Percentiles rank a stretch among this genome's conserved stretches.
phyloP scores from a whole-genome alignment of 2,797 vertebrate genomes.

The Melanotaenia maccullochi region DNA sequence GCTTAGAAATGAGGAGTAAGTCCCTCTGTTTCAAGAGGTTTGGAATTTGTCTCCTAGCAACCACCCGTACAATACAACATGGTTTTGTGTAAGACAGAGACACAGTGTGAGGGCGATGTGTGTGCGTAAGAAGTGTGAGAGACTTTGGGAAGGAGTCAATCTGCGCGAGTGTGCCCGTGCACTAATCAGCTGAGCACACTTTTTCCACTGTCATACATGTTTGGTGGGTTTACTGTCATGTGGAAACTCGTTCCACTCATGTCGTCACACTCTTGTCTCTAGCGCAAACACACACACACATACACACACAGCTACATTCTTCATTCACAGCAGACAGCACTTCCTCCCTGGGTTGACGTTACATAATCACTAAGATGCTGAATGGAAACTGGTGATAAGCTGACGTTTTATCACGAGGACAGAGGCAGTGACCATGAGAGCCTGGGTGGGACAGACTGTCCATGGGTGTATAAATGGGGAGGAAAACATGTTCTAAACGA shows the following conservation, averaged over 20 bases:
- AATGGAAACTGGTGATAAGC: conserved; percentile 80
- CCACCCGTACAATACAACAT: conserved; percentile 77
- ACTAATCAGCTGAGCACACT: conserved; percentile 78
- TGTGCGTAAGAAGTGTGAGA: conserved; percentile 45
- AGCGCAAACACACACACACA: conserved; percentile 32
- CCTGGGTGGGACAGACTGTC: conserved; percentile 53
- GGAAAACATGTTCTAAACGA: conserved; percentile 34
- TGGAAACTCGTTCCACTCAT: conserved; percentile 74
- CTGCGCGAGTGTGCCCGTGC: conserved; percentile 27
- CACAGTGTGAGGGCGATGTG: conserved; percentile 61
- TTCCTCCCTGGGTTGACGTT: conserved; percentile 65
- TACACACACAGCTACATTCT: conserved; percentile 54
- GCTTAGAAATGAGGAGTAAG: conserved; percentile 76
- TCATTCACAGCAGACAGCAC: conserved; percentile 64
- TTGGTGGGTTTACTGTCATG: conserved; percentile 69
- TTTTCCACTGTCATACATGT: conserved; percentile 78
- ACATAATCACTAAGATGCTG: conserved; percentile 63
- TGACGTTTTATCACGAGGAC: conserved; percentile 66
- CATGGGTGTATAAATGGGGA: conserved; percentile 19
- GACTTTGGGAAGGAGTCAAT: conserved; percentile 37
- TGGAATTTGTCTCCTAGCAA: conserved; percentile 85
- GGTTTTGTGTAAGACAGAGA: conserved; percentile 74
- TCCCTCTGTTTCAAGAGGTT: conserved; percentile 81
- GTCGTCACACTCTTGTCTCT: conserved; percentile 20
- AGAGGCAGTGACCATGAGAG: conserved; percentile 63